Percentiles rank a stretch among this genome's conserved stretches.
Evolutionary conservation across 2,797 vertebrate species (phyloP).

Genomic region (Eremophila alpestris): DNA sequence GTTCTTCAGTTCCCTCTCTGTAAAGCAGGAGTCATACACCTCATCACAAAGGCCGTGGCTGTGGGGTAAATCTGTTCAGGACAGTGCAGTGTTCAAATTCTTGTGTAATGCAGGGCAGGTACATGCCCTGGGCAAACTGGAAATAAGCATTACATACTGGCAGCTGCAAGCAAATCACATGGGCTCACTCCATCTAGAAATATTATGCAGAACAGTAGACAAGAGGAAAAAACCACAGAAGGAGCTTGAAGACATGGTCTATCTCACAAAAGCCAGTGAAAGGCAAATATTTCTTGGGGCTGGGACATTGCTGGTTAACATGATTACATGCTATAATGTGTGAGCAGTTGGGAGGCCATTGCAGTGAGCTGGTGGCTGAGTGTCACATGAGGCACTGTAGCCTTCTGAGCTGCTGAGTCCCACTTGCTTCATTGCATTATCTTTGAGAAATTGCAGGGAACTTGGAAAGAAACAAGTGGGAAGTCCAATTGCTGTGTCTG

Average conservation of each 20-base stretch:
- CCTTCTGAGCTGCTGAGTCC: not conserved
- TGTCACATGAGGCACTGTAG: not conserved
- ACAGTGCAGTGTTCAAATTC: not conserved
- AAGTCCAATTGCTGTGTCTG: not conserved
- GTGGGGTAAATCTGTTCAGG: not conserved
- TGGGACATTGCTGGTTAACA: not conserved
- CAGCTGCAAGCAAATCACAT: not conserved
- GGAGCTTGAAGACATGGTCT: not conserved
- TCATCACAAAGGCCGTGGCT: accelerated
- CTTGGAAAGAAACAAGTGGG: conserved; percentile 30
- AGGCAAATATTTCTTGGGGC: not conserved
- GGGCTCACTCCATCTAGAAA: not conserved
- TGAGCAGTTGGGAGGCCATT: not conserved
- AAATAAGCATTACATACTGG: not conserved
- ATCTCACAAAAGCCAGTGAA: not conserved
- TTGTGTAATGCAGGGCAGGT: not conserved
- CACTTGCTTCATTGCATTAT: conserved; percentile 21
- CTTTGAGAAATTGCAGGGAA: conserved; percentile 65
- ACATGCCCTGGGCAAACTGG: accelerated
- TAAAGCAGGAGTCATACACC: not conserved
- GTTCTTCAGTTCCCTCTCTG: not conserved
- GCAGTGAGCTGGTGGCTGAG: not conserved
- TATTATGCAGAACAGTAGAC: not conserved
- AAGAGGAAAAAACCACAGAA: not conserved
- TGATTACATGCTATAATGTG: not conserved